Evolutionary conservation across 2,797 vertebrate species (phyloP).

Genomic region (Graptemys geographica): DNA sequence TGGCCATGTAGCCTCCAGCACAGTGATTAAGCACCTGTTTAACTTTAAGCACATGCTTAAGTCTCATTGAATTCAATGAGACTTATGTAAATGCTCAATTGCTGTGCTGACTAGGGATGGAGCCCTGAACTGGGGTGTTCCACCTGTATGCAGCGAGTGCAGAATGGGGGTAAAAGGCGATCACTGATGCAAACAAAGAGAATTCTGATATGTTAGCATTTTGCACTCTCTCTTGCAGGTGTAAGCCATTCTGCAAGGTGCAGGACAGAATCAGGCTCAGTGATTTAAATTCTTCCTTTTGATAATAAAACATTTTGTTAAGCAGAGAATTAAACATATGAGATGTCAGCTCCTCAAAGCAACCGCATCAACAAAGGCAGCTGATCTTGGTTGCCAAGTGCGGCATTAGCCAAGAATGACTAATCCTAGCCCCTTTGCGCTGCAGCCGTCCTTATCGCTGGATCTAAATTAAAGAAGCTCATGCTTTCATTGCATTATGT

Average conservation of each 20-base stretch:
- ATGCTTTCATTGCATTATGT: slow-evolving; percentile 68
- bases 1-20: not conserved
- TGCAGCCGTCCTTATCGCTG: slow-evolving; percentile 26
- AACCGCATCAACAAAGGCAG: not conserved
- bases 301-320: not conserved
- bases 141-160: not conserved
- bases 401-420: slow-evolving; percentile 12
- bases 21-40: not conserved
- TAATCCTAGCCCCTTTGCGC: slow-evolving; percentile 53
- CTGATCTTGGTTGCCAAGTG: not conserved
- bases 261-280: no score
- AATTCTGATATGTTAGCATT: not conserved
- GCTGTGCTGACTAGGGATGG: not conserved
- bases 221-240: not conserved
- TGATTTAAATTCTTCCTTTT: not conserved
- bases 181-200: not conserved
- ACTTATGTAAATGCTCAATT: not conserved
- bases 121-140: not conserved
- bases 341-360: not conserved
- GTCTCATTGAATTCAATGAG: not conserved
- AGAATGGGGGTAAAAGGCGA: not conserved
- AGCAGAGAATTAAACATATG: not conserved
- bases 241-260: not conserved
- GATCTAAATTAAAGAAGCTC: slow-evolving; percentile 67
- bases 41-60: not conserved